These are phyloP conservation scores for Betta splendens DNA, from an alignment of 2,797 vertebrate genomes.

Conservation along the genomic window DNA sequence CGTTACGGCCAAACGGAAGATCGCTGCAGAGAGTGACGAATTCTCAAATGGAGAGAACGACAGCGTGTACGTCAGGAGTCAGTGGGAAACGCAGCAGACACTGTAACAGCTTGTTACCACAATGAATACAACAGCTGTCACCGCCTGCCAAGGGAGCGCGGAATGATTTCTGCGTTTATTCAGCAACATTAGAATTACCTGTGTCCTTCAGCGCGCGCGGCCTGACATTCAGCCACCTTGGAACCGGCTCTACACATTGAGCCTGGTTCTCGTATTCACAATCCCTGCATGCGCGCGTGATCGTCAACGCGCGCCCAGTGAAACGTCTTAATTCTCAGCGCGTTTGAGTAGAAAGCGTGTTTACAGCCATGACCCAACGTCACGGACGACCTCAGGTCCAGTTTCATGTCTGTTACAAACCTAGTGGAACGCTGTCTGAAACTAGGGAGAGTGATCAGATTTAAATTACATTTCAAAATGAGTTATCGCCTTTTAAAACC, in stretches of 20 bases:
- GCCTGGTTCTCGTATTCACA: too few species aligned
- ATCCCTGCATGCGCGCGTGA: too few species aligned
- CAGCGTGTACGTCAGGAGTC: constrained; percentile 43
- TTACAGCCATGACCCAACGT: too few species aligned
- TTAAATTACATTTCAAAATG: too few species aligned
- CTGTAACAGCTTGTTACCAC: constrained; percentile 44
- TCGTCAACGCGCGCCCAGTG: too few species aligned
- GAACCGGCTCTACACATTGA: too few species aligned
- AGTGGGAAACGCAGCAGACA: constrained; percentile 39
- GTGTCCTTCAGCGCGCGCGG: constrained; percentile 21
- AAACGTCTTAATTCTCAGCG: too few species aligned
- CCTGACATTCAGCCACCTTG: not conserved
- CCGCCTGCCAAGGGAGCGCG: constrained; percentile 39
- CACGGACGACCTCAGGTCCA: too few species aligned
- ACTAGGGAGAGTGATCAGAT: too few species aligned
- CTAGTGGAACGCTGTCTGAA: not conserved
- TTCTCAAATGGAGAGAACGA: constrained; percentile 40
- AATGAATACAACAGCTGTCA: constrained; percentile 51
- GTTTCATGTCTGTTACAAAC: too few species aligned
- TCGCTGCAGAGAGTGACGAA: constrained; percentile 14
- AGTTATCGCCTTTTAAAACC: too few species aligned
- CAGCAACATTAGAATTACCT: constrained; percentile 9
- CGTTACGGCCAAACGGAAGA: constrained; percentile 17
- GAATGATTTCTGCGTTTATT: constrained; percentile 30
- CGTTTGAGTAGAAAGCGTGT: constrained; percentile 1